Percentiles rank a stretch among this genome's conserved stretches.
Conservation (phyloP, 2,888 invertebrate species). For the Tipula lateralis region DNA sequence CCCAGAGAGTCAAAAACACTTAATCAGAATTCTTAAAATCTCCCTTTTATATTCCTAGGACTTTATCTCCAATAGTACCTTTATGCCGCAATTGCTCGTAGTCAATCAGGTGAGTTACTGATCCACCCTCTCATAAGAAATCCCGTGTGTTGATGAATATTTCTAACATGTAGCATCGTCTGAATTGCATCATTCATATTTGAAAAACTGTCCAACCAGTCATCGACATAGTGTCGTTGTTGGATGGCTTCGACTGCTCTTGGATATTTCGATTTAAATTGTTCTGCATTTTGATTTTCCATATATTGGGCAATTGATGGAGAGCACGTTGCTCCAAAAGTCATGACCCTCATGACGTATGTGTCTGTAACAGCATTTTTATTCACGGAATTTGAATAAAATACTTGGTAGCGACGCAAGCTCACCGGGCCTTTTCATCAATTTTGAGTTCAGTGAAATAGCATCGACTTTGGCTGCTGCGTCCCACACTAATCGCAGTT, state of each 20-base stretch:
- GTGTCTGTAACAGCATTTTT: background rate
- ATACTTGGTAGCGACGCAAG: slow-evolving; percentile 41
- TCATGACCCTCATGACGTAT: no score
- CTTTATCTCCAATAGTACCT: background rate
- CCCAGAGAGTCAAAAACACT: no score
- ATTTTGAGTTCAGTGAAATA: slow-evolving; percentile 38
- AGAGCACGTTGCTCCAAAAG: no score
- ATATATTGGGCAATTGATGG: no score
- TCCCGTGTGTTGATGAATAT: background rate
- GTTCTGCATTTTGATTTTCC: no score
- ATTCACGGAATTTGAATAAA: slow-evolving; percentile 42
- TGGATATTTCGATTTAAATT: background rate
- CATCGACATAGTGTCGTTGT: background rate
- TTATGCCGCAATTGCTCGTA: background rate
- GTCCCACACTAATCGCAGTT: no score
- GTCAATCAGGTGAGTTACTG: no score
- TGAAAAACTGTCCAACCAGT: background rate
- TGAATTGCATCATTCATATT: background rate
- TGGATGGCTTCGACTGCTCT: background rate
- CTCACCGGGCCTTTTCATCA: slow-evolving; percentile 42
- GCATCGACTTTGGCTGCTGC: slow-evolving; percentile 39
- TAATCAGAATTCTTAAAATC: no score
- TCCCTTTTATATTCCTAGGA: no score
- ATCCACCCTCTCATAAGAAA: background rate
- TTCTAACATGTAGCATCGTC: no score